Evolutionary conservation across 2,113 vertebrate genomes (phyloP), one percentile per base, ranked within the genome.

Genomic region (Orthonyx spaldingii): DNA sequence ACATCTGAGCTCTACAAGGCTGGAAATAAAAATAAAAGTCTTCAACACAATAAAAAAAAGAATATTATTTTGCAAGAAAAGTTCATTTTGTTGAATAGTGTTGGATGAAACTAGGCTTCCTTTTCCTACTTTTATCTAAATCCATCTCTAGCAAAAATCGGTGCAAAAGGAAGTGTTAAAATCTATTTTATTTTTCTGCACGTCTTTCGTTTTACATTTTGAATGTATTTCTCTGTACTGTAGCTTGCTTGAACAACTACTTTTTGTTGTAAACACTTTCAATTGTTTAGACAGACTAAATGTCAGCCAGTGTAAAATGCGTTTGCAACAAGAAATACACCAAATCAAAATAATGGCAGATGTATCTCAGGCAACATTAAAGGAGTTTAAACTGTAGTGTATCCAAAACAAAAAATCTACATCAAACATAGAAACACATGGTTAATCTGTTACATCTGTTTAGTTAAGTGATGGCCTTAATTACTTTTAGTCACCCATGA

Each of bases 211-310:
- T 78, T 94, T 84, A n/a, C 10, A 79, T 79, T 94, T 63, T 46
- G n/a, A 95, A 76, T 64, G 7, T 22, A 83, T 94, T 93, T 94
- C 47, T 78, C 26, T 12, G 8, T 75, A 47, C n/a, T 75, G 66
- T 19, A 52, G 16, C 87, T 90, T 91, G 77, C 91, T 91, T 90
- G 76, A 96, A 88, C 66, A 85, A 93, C 63, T 49, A 57, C 26
- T 89, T 82, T 83, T 74, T 59, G 22, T 50, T 95, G 91, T 95
- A 97, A 97, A 96, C 78, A 72, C 79, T 69, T 95, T 37, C 46
- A 4, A 89, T 71, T 81, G 92, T 97, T 98, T 97, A 94, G 83
- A 90, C 85, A 94, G 91, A 92, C 52, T 78, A 93, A 97, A 93
- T 91, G 93, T 96, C 90, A 96, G 84, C 72, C 47, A 85, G 66